Conservation (phyloP, 37 sponge, comb jelly and placozoan species). For the Cladorhizidae sp. region DNA sequence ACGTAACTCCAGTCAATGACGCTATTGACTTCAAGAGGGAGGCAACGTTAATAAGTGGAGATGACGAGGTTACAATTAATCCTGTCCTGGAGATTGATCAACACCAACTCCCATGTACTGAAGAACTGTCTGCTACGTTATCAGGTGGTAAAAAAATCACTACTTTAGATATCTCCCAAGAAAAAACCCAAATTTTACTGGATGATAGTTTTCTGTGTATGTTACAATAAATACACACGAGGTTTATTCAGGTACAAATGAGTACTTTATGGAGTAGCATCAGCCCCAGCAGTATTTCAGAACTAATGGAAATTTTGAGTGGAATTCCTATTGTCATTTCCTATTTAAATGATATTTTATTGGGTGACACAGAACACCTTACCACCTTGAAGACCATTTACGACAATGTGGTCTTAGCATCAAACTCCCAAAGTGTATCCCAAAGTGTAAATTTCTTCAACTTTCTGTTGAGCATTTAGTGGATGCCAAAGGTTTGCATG, state of each 20-base stretch:
- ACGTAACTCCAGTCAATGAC: too few relatives aligned
- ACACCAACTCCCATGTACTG: too few relatives aligned
- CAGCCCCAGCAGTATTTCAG: conserved; percentile 22
- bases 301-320: not conserved
- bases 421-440: conserved; percentile 4
- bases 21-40: too few relatives aligned
- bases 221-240: not conserved
- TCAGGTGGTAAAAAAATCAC: not conserved
- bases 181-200: not conserved
- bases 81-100: too few relatives aligned
- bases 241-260: not conserved
- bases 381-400: not conserved
- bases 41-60: too few relatives aligned
- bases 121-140: too few relatives aligned
- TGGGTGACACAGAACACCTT: not conserved
- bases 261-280: conserved; percentile 15
- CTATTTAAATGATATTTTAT: not conserved
- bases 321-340: not conserved
- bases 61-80: too few relatives aligned
- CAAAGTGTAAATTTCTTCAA: conserved; percentile 21
- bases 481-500: conserved; percentile 1
- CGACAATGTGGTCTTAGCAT: not conserved
- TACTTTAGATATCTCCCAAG: conserved; percentile 2
- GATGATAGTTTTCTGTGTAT: not conserved
- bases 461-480: not conserved